phyloP scores from a whole-genome alignment of 2,888 invertebrate species.

The Homarus gammarus region DNA sequence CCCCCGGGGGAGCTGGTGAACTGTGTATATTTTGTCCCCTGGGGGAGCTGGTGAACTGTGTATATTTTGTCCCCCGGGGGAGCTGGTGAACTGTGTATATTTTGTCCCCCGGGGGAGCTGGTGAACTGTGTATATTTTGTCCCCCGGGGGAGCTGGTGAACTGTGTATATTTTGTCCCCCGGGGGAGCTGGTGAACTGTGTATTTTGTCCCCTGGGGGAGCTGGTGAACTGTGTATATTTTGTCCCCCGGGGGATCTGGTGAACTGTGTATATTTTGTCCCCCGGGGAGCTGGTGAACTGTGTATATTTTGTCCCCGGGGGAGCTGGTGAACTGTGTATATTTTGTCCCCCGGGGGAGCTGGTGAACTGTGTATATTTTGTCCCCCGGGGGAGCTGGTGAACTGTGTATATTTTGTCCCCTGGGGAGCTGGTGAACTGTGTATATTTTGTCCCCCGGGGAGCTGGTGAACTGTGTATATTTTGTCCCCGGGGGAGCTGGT shows the following conservation, averaged over 20 bases:
- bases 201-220: background rate
- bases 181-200: too few species aligned
- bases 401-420: too few species aligned
- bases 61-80: constrained; percentile 34
- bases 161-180: constrained; percentile 26
- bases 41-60: background rate
- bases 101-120: background rate
- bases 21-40: too few species aligned
- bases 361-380: background rate
- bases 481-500: too few species aligned
- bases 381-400: too few species aligned
- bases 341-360: constrained; percentile 23
- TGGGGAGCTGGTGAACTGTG: background rate
- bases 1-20: too few species aligned
- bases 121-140: too few species aligned
- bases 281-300: too few species aligned
- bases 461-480: too few species aligned
- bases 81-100: too few species aligned
- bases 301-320: background rate
- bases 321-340: background rate
- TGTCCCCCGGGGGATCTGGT: too few species aligned
- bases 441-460: constrained; percentile 17
- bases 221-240: too few species aligned
- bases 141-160: background rate
- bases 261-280: constrained; percentile 23